Conservation (phyloP, 2,113 vertebrate species). For the Neodon shergylaensis region DNA sequence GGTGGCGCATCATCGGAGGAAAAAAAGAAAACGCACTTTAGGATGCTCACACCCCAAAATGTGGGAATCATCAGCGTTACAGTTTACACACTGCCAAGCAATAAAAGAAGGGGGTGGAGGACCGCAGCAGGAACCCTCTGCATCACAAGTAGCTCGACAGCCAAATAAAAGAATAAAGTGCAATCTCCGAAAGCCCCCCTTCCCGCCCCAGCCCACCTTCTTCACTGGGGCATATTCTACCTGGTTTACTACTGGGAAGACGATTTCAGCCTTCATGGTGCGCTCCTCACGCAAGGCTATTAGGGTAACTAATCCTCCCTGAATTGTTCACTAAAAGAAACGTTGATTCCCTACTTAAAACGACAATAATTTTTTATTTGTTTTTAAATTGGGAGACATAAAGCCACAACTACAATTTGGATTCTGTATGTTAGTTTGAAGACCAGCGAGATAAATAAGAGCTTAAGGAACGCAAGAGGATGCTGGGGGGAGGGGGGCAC, state of each 20-base stretch:
- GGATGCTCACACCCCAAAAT: background rate
- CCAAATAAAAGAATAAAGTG: background rate
- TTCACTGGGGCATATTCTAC: background rate
- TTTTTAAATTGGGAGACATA: background rate
- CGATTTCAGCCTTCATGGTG: background rate
- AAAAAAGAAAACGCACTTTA: background rate
- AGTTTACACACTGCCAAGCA: slow-evolving; percentile 43
- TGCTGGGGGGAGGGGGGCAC: slow-evolving; percentile 13
- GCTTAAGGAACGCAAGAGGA: background rate
- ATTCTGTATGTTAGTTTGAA: background rate
- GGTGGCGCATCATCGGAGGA: background rate
- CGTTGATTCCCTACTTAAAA: slow-evolving; percentile 17
- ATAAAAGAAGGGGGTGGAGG: background rate
- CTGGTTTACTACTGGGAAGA: background rate
- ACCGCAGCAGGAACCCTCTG: background rate
- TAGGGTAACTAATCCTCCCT: slow-evolving; percentile 54
- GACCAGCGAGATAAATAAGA: background rate
- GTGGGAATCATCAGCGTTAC: background rate
- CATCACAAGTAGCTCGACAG: background rate
- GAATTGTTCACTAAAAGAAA: slow-evolving; percentile 10
- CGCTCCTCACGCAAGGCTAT: slow-evolving; percentile 28
- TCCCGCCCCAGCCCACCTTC: background rate
- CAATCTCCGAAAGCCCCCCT: background rate
- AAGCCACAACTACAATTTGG: background rate
- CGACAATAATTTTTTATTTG: background rate